Evolutionary conservation across 2,888 invertebrate genomes (phyloP), one percentile per base, ranked within the genome.

Genomic region (Aplocera efformata): DNA sequence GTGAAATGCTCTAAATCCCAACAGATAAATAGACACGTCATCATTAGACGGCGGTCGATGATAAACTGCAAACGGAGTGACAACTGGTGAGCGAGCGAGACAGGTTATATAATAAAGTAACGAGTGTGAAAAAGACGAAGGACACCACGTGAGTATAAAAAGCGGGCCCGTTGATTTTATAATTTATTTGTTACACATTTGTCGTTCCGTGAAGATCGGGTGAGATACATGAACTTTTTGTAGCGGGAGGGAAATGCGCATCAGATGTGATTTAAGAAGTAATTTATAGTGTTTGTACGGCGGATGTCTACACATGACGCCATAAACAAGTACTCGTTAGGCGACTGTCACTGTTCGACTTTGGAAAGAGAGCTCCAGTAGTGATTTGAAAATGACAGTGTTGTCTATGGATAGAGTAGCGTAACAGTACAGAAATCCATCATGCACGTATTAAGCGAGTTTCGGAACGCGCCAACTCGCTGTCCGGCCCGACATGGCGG

Each of bases 151-250:
- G 72, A 72, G 71, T 78, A 82, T 84, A 86, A 88, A 86, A 88
- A 86, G 74, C 56, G 67, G 58, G 69, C 67, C 75, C 74, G 84
- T 85, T 86, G 86, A 85, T 86, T 86, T 85, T 76, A 85, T 86
- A 88, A 88, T 88, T 88, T 88, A 88, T 88, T 84, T 86, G 86
- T 86, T 79, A 85, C 85, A 85, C 83, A 86, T 88, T 86, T 85
- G 86, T 86, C 86, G 86, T 85, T 78, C 80, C 88, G 83, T 86
- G 86, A 86, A 86, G 86, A 86, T 85, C 78, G 71, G 68, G 75
- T 67, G 67, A 83, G 84, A 86, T 85, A 86, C 84, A 82, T 78
- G 77, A 71, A 79, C 81, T 84, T 85, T 86, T 85, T 85, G 82
- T 79, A 67, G 72, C 72, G 73, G 74, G 76, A 76, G 77, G 74